phyloP scores from a whole-genome alignment of 2,888 invertebrate species.

The Autographa gamma region DNA sequence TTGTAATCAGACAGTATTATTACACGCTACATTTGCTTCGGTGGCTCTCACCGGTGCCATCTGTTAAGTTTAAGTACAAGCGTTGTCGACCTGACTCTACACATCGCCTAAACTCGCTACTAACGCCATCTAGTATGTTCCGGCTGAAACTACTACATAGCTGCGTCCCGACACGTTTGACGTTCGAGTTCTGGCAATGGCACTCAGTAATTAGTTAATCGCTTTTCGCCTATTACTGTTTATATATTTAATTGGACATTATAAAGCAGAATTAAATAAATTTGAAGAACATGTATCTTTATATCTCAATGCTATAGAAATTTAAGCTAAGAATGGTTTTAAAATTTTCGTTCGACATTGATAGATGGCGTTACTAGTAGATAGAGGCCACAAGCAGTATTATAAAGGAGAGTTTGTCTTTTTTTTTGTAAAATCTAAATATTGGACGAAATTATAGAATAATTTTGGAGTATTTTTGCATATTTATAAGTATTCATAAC shows the following conservation, averaged over 20 bases:
- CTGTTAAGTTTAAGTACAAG: slow-evolving; percentile 7
- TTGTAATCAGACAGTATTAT: neutral
- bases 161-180: neutral
- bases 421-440: neutral
- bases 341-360: neutral
- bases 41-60: slow-evolving; percentile 17
- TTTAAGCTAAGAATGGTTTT: neutral
- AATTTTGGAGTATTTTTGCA: too few relatives aligned
- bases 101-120: too few relatives aligned
- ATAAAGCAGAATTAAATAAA: too few relatives aligned
- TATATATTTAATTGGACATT: too few relatives aligned
- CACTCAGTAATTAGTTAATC: too few relatives aligned
- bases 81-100: neutral
- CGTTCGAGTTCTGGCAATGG: neutral
- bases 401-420: neutral
- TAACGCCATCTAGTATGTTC: neutral
- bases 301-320: neutral
- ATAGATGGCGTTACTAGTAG: slow-evolving; percentile 28
- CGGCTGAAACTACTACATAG: slow-evolving; percentile 1
- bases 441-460: too few relatives aligned
- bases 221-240: too few relatives aligned
- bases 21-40: neutral
- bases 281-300: neutral
- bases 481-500: too few relatives aligned
- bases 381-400: neutral